Conservation (phyloP, 2,888 invertebrate genomes). For the Drosophila paranaensis region DNA sequence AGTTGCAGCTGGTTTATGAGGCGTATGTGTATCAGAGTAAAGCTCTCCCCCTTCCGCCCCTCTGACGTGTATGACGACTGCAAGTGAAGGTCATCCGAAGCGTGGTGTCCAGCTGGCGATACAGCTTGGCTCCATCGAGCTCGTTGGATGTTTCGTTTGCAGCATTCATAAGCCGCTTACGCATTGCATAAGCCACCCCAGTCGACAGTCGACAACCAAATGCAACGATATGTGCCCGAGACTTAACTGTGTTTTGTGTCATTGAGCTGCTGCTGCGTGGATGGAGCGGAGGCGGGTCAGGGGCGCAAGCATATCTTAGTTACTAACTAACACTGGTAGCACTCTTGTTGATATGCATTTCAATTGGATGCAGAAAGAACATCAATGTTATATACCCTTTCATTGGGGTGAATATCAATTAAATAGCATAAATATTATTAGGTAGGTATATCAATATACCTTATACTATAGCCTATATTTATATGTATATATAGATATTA, state of each 20-base stretch:
- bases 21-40: slow-evolving; percentile 45
- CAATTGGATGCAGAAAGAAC: neutral
- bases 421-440: no score
- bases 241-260: neutral
- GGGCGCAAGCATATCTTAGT: no score
- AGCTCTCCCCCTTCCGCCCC: neutral
- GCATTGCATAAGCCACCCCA: slow-evolving; percentile 33
- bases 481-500: no score
- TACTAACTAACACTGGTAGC: neutral
- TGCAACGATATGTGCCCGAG: neutral
- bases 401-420: no score
- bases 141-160: slow-evolving; percentile 6
- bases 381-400: no score
- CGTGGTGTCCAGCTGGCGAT: slow-evolving; percentile 21
- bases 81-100: slow-evolving; percentile 44
- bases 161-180: slow-evolving; percentile 38
- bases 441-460: no score
- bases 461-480: no score
- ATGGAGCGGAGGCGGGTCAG: neutral
- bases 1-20: slow-evolving; percentile 44
- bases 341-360: neutral
- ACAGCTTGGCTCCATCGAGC: slow-evolving; percentile 11
- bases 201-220: slow-evolving; percentile 15
- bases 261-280: neutral
- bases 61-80: neutral